A percentile compares a stretch with the other conserved stretches of the same genome.
These are phyloP conservation scores for Malaclemys terrapin DNA, from an alignment of 2,113 vertebrate genomes.

Conservation along the genomic window DNA sequence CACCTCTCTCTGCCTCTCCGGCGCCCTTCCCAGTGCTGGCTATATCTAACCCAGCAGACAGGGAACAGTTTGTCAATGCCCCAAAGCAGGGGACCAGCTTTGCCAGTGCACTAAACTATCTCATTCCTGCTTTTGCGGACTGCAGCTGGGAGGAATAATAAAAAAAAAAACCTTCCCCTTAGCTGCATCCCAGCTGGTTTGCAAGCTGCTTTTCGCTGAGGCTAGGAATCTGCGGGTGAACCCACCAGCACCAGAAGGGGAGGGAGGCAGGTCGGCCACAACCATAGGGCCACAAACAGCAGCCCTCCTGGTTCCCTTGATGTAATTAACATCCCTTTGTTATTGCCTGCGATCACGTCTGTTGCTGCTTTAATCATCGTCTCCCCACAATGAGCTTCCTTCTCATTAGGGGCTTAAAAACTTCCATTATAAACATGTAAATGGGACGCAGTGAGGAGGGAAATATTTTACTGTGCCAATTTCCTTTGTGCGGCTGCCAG, in stretches of 20 bases:
- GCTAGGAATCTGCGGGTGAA: neutral
- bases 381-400: slow-evolving; percentile 79
- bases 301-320: slow-evolving; percentile 63
- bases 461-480: slow-evolving; percentile 82
- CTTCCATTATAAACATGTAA: slow-evolving; percentile 82
- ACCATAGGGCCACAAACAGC: neutral
- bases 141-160: neutral
- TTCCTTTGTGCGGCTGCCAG: slow-evolving; percentile 80
- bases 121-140: neutral
- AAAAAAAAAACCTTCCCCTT: neutral
- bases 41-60: neutral
- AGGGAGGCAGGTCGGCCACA: neutral
- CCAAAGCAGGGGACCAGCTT: neutral
- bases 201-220: neutral
- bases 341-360: slow-evolving; percentile 62
- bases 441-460: slow-evolving; percentile 80
- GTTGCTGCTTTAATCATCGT: slow-evolving; percentile 77
- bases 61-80: neutral
- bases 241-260: neutral
- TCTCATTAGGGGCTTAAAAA: slow-evolving; percentile 82
- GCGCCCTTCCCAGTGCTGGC: neutral
- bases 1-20: neutral
- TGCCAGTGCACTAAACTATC: neutral
- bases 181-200: neutral
- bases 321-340: slow-evolving; percentile 78